phyloP scores from a whole-genome alignment of 2,797 vertebrate genomes.

The Myotis findleyi region DNA sequence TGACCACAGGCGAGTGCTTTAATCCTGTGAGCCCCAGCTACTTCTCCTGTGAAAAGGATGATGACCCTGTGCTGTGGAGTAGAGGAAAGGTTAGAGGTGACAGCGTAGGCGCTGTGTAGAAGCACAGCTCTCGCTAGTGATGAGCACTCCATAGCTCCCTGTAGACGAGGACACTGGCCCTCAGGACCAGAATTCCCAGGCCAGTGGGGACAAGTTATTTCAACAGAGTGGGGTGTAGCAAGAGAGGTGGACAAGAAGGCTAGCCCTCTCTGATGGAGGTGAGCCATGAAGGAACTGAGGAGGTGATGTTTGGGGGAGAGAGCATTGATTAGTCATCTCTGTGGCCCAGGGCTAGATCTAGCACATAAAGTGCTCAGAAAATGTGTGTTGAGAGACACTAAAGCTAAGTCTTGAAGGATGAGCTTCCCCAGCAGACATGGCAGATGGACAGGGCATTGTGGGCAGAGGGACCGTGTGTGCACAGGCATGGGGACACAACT shows the following conservation, averaged over 20 bases:
- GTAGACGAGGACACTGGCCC: not conserved
- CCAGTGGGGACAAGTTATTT: not conserved
- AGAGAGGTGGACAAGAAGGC: not conserved
- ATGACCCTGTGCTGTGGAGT: not conserved
- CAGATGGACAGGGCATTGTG: not conserved
- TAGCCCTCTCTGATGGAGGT: not conserved
- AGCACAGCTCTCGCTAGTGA: rapidly evolving
- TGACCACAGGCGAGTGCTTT: not conserved
- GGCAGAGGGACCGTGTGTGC: too few species aligned
- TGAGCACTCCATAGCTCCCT: not conserved
- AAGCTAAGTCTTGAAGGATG: not conserved
- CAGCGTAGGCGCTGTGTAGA: rapidly evolving
- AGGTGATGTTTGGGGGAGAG: not conserved
- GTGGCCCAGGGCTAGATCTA: not conserved
- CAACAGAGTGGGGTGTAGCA: not conserved
- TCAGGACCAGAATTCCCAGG: not conserved
- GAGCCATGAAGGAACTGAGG: not conserved
- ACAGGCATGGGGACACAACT: not conserved
- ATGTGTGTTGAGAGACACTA: not conserved
- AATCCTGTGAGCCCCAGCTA: not conserved
- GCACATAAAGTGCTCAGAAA: not conserved
- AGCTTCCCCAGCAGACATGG: not conserved
- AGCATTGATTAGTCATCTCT: not conserved
- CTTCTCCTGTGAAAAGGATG: not conserved
- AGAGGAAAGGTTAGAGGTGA: not conserved